Percentiles rank a stretch among this genome's conserved stretches.
These are phyloP conservation scores for Callyntrura sp. DNA, from an alignment of 2,888 invertebrate species.

Conservation along the genomic window DNA sequence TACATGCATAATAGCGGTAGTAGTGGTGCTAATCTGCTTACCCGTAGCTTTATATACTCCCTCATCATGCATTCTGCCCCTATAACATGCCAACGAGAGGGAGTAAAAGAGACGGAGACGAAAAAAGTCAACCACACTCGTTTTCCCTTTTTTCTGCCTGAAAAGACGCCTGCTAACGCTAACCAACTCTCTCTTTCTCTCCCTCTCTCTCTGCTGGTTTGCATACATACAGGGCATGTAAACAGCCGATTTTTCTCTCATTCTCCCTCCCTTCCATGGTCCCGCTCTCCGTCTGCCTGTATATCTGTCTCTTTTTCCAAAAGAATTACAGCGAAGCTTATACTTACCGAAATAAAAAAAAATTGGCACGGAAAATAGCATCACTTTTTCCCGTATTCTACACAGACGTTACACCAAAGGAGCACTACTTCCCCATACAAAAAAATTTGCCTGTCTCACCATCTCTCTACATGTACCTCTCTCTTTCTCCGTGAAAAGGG, in stretches of 20 bases:
- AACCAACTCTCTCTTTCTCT: background rate
- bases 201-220: background rate
- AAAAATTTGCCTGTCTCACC: too few relatives aligned
- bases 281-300: background rate
- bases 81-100: background rate
- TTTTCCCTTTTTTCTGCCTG: conserved; percentile 20
- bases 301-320: background rate
- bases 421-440: too few relatives aligned
- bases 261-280: background rate
- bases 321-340: background rate
- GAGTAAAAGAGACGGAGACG: background rate
- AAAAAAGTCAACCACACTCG: conserved; percentile 18
- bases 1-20: too few relatives aligned
- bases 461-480: too few relatives aligned
- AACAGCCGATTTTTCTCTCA: conserved; percentile 22
- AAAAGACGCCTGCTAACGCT: conserved; percentile 36
- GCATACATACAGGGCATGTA: conserved; percentile 3
- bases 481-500: background rate
- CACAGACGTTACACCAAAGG: background rate
- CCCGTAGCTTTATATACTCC: background rate
- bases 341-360: background rate
- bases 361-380: conserved; percentile 13
- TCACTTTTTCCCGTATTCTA: conserved; percentile 17
- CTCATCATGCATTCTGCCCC: background rate
- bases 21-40: background rate